A percentile compares a stretch with the other conserved stretches of the same genome.
Evolutionary conservation across 2,113 vertebrate species (phyloP).

Genomic region (Sitta europaea): DNA sequence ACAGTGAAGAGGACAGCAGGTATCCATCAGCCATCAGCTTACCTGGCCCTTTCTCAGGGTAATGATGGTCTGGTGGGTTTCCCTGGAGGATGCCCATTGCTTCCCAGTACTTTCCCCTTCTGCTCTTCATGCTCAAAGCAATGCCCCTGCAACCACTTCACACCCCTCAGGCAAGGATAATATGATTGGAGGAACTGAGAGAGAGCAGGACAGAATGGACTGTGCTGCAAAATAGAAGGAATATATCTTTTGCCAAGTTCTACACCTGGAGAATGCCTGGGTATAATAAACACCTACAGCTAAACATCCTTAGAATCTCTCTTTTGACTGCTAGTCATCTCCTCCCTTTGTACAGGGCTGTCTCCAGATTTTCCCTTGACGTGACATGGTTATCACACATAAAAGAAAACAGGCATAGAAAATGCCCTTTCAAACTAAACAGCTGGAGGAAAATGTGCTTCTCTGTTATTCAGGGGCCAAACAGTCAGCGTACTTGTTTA

Average conservation of each 20-base stretch:
- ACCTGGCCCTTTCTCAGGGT: rapidly evolving
- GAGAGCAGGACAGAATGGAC: not conserved
- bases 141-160: not conserved
- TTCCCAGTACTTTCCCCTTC: not conserved
- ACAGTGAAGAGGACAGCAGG: not conserved
- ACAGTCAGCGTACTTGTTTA: not conserved
- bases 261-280: rapidly evolving
- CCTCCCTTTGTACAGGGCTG: not conserved
- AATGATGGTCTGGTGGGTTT: not conserved
- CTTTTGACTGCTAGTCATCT: not conserved
- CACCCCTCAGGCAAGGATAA: not conserved
- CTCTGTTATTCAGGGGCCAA: not conserved
- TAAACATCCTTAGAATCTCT: not conserved
- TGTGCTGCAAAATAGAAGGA: not conserved
- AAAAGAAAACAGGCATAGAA: not conserved
- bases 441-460: not conserved
- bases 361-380: not conserved
- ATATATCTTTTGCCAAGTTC: not conserved
- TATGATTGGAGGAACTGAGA: not conserved
- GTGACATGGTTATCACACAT: not conserved
- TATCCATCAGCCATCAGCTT: rapidly evolving
- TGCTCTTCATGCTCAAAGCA: not conserved
- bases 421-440: not conserved
- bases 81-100: not conserved
- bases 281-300: not conserved